Percentiles rank a stretch among this genome's conserved stretches.
These are phyloP conservation scores for Tanaodytes sp. DNA, from an alignment of 2,888 invertebrate species.

Conservation along the genomic window DNA sequence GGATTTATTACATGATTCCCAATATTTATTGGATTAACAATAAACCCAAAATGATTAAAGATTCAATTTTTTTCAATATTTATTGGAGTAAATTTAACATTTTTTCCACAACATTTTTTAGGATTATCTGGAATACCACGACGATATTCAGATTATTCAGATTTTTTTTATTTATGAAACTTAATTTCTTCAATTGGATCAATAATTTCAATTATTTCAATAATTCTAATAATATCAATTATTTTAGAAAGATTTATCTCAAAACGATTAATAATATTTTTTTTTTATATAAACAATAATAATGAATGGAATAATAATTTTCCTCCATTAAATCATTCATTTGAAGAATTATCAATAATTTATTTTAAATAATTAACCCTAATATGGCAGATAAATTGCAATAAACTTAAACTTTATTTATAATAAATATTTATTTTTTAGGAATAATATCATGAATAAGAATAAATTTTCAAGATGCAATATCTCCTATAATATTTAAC, in stretches of 20 bases:
- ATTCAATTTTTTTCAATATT: slow-evolving; percentile 83
- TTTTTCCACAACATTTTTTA: slow-evolving; percentile 85
- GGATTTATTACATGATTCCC: slow-evolving; percentile 83
- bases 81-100: slow-evolving; percentile 84
- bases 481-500: slow-evolving; percentile 80
- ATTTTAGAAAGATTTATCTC: slow-evolving; percentile 78
- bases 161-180: slow-evolving; percentile 80
- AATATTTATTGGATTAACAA: slow-evolving; percentile 82
- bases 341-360: slow-evolving; percentile 70
- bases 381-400: slow-evolving; percentile 78
- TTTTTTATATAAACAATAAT: slow-evolving; percentile 74
- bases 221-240: slow-evolving; percentile 78
- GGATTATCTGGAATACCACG: slow-evolving; percentile 83
- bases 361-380: slow-evolving; percentile 67
- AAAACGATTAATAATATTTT: slow-evolving; percentile 72
- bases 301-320: slow-evolving; percentile 76
- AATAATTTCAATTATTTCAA: slow-evolving; percentile 77
- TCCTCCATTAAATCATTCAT: slow-evolving; percentile 56
- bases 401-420: slow-evolving; percentile 81
- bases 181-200: slow-evolving; percentile 80
- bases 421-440: slow-evolving; percentile 77
- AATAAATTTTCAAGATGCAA: slow-evolving; percentile 75
- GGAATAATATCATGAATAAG: slow-evolving; percentile 68
- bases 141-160: slow-evolving; percentile 83
- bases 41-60: slow-evolving; percentile 78